Evolutionary conservation across 2,113 vertebrate genomes (phyloP).

Genomic region (Strix aluco): DNA sequence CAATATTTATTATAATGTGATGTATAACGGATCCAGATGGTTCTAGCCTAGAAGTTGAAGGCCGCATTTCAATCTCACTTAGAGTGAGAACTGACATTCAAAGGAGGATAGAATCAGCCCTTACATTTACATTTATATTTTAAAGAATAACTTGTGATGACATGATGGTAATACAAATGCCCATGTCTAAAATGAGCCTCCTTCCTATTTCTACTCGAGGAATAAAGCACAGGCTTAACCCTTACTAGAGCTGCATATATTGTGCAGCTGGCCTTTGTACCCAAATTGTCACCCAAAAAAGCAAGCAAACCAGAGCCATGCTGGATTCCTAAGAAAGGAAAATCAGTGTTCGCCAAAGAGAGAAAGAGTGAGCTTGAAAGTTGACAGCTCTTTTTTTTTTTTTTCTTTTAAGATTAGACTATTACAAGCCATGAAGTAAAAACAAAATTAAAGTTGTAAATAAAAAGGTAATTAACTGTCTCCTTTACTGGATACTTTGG

Average conservation of each 20-base stretch:
- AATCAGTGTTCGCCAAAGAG: neutral
- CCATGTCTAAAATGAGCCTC: neutral
- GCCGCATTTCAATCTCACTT: neutral
- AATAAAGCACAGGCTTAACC: neutral
- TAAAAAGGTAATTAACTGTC: conserved; percentile 72
- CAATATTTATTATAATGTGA: conserved; percentile 48
- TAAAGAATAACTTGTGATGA: conserved; percentile 20
- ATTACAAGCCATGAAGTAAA: conserved; percentile 50
- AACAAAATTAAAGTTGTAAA: conserved; percentile 61
- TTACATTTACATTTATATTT: neutral
- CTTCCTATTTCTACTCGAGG: neutral
- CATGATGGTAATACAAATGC: neutral
- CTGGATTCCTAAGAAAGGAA: neutral
- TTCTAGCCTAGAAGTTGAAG: neutral
- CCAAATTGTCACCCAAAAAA: neutral
- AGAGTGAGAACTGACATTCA: neutral
- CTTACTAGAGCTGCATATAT: neutral
- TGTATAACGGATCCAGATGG: conserved; percentile 36
- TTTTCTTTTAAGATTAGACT: neutral
- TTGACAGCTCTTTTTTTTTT: neutral
- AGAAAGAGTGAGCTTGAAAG: neutral
- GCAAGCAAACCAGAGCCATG: neutral
- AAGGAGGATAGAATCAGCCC: neutral
- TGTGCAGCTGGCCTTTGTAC: neutral
- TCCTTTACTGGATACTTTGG: conserved; percentile 54